phyloP scores from a whole-genome alignment of 2,797 vertebrate genomes.

The Limnodromus scolopaceus region DNA sequence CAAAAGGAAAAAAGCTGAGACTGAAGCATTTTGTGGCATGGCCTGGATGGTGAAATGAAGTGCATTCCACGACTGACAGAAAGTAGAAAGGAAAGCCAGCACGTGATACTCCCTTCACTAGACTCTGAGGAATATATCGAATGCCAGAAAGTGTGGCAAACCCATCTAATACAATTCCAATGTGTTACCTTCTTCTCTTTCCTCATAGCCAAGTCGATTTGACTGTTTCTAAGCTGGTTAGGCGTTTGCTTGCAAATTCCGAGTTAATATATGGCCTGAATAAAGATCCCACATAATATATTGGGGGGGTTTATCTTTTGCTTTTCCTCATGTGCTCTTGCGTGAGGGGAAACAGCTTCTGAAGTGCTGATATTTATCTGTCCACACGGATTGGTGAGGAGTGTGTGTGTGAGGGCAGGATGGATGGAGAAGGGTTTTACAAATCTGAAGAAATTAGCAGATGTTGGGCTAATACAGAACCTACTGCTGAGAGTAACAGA shows the following conservation, averaged over 20 bases:
- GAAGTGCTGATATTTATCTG: slow-evolving; percentile 3
- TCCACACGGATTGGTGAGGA: neutral
- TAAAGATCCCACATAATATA: neutral
- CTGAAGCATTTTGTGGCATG: neutral
- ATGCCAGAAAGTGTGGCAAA: slow-evolving; percentile 46
- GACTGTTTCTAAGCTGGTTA: neutral
- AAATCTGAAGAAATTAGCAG: neutral
- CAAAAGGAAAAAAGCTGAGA: neutral
- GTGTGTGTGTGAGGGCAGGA: neutral
- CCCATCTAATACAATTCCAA: neutral
- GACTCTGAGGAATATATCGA: neutral
- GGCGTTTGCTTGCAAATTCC: neutral
- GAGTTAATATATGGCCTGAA: neutral
- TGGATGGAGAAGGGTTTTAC: neutral
- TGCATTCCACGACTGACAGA: neutral
- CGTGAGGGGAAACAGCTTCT: neutral
- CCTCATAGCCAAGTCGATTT: neutral
- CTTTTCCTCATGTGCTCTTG: neutral
- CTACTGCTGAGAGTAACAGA: neutral
- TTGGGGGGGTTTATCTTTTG: neutral
- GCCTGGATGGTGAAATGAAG: neutral
- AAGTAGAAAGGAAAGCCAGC: slow-evolving; percentile 14
- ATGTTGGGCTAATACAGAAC: neutral
- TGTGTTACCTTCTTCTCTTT: neutral
- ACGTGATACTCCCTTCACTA: neutral